Percentiles rank a stretch among this genome's conserved stretches.
Conservation (phyloP, 1,140 invertebrate genomes). For the Papilio polyxenes region DNA sequence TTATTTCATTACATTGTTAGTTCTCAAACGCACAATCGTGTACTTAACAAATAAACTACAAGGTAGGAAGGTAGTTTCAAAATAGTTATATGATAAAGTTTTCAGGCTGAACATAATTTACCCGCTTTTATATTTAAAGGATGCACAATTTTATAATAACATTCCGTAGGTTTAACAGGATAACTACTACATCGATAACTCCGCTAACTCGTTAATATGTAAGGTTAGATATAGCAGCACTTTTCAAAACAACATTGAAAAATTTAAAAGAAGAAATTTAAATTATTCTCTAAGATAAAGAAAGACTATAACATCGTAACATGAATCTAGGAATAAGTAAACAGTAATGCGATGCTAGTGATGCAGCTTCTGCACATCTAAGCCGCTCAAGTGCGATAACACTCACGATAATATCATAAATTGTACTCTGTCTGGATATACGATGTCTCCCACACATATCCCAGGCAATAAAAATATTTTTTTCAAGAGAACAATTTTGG, state of each 20-base stretch:
- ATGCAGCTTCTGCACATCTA: not conserved
- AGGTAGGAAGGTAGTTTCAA: not conserved
- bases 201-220: too few relatives aligned
- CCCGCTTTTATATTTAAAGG: not conserved
- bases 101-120: not conserved
- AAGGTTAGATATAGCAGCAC: not conserved
- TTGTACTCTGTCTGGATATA: not conserved
- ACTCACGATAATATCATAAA: not conserved
- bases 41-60: not conserved
- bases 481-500: not conserved
- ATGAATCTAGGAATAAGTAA: not conserved
- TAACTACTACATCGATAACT: too few relatives aligned
- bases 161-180: too few relatives aligned
- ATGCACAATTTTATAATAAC: too few relatives aligned
- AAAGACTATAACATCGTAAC: not conserved
- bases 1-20: constrained; percentile 11
- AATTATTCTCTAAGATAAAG: not conserved
- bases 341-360: not conserved
- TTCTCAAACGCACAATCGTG: not conserved
- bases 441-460: not conserved
- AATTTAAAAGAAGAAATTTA: not conserved
- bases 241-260: not conserved
- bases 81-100: not conserved
- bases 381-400: constrained; percentile 13
- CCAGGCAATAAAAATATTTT: not conserved